Evolutionary conservation across 2,888 invertebrate species (phyloP).

Genomic region (Cepaea hortensis): DNA sequence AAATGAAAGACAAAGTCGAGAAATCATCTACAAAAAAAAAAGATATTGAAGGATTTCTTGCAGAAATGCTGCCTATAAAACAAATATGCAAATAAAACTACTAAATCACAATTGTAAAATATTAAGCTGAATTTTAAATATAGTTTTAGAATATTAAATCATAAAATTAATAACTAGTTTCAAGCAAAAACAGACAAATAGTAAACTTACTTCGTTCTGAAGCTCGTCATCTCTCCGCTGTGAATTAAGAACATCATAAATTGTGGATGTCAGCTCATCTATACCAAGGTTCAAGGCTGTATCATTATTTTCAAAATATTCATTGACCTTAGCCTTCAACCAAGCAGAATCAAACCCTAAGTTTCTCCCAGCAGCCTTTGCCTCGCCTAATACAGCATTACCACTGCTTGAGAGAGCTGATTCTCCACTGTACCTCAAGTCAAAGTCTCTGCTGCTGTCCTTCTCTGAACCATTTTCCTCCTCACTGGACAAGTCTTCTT

Average conservation of each 20-base stretch:
- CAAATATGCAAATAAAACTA: too few relatives aligned
- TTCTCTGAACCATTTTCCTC: constrained; percentile 29
- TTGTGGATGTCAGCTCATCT: constrained; percentile 67
- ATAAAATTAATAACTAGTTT: too few relatives aligned
- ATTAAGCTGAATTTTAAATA: too few relatives aligned
- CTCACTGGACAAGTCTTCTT: constrained; percentile 32
- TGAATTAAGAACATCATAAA: constrained; percentile 73
- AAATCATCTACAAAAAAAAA: too few relatives aligned
- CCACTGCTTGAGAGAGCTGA: neutral
- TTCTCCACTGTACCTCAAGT: constrained; percentile 31
- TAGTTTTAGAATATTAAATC: too few relatives aligned
- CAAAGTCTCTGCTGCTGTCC: constrained; percentile 25
- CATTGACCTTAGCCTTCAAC: constrained; percentile 59
- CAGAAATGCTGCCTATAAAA: too few relatives aligned
- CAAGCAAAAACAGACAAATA: neutral
- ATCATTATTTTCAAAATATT: constrained; percentile 60
- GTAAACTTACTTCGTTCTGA: constrained; percentile 72
- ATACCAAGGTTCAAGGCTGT: constrained; percentile 63
- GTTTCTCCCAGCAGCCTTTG: neutral
- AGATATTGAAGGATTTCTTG: too few relatives aligned
- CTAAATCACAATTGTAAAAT: too few relatives aligned
- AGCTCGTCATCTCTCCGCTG: constrained; percentile 69
- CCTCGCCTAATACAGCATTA: neutral
- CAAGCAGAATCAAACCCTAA: constrained; percentile 57
- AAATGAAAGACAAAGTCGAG: too few relatives aligned